These are phyloP conservation scores for Thymelicus sylvestris DNA, from an alignment of 2,888 invertebrate genomes.

Conservation along the genomic window DNA sequence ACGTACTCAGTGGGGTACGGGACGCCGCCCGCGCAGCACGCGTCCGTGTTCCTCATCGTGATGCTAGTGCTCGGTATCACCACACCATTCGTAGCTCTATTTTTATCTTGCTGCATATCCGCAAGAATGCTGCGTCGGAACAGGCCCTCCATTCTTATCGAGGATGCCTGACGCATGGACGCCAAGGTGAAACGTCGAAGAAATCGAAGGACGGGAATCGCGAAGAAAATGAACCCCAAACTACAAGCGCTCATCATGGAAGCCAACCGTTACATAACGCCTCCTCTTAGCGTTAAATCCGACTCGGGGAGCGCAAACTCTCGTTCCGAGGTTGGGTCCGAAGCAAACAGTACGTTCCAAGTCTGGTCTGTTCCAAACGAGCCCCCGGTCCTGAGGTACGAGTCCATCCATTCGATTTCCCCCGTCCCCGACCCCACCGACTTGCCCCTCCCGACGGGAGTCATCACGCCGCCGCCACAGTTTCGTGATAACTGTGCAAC, in stretches of 20 bases:
- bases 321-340: too few relatives aligned
- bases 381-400: slow-evolving; percentile 48
- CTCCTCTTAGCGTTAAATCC: too few relatives aligned
- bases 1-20: not conserved
- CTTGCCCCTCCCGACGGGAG: not conserved
- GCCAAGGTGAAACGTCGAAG: too few relatives aligned
- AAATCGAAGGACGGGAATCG: too few relatives aligned
- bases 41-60: not conserved
- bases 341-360: too few relatives aligned
- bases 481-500: not conserved
- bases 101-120: not conserved
- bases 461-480: slow-evolving; percentile 6
- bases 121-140: not conserved
- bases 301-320: too few relatives aligned
- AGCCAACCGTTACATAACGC: too few relatives aligned
- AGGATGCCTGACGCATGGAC: not conserved
- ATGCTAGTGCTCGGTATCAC: slow-evolving; percentile 66
- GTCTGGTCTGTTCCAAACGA: not conserved
- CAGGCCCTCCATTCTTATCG: not conserved
- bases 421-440: not conserved
- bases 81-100: not conserved
- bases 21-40: not conserved
- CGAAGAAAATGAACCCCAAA: too few relatives aligned
- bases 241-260: too few relatives aligned
- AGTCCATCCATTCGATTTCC: not conserved